These are phyloP conservation scores for Microplitis demolitor DNA, from an alignment of 1,140 invertebrate species.

Conservation along the genomic window DNA sequence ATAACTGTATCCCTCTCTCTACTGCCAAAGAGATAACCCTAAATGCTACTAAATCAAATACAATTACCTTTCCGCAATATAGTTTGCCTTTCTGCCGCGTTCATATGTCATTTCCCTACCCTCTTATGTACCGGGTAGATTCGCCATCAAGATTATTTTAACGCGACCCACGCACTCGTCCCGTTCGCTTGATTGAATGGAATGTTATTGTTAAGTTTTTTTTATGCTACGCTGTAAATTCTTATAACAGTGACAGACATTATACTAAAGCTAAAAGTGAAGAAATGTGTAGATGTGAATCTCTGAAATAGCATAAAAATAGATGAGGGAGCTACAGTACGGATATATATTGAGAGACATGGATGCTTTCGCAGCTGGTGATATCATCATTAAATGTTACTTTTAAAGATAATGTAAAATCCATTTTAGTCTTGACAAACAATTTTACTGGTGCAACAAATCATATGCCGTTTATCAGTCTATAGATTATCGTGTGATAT, in stretches of 20 bases:
- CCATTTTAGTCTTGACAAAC: background rate
- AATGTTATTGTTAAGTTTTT: constrained; percentile 23
- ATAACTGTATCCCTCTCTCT: background rate
- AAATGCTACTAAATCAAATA: constrained; percentile 28
- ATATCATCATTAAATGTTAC: background rate
- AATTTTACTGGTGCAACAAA: constrained; percentile 11
- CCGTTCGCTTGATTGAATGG: constrained; percentile 18
- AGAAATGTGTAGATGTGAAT: too few relatives aligned
- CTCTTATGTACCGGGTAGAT: constrained; percentile 5
- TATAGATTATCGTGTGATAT: too few relatives aligned
- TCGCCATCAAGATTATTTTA: constrained; percentile 28
- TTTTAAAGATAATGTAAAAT: background rate
- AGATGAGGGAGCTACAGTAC: background rate
- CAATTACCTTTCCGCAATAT: constrained; percentile 28
- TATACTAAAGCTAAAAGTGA: too few relatives aligned
- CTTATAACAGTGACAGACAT: constrained; percentile 6
- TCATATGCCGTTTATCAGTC: background rate
- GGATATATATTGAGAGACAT: background rate
- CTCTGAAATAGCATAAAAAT: background rate
- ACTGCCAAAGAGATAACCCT: constrained; percentile 25
- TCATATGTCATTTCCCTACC: constrained; percentile 21
- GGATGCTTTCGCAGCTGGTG: background rate
- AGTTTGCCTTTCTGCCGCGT: constrained; percentile 25
- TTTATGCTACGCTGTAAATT: constrained; percentile 22
- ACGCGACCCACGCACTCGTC: background rate